These are phyloP conservation scores for Daboia siamensis DNA, from an alignment of 2,113 vertebrate genomes.

Conservation along the genomic window DNA sequence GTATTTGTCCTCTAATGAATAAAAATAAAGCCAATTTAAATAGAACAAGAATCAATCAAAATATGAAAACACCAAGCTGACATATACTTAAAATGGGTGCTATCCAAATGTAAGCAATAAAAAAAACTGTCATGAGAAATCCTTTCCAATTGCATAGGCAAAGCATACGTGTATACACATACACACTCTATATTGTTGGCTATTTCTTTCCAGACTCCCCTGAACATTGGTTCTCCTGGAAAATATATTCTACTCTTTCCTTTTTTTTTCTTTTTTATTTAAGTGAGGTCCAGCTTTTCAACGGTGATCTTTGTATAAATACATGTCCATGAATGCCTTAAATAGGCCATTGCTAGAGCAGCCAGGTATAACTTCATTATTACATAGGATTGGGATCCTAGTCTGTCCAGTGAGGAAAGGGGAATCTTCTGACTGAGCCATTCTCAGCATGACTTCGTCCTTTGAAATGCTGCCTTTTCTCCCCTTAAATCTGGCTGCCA, in stretches of 20 bases:
- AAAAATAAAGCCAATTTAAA: background rate
- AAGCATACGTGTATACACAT: background rate
- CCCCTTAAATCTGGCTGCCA: constrained; percentile 24
- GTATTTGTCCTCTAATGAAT: background rate
- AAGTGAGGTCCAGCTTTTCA: constrained; percentile 20
- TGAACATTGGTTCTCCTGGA: background rate
- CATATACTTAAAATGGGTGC: background rate
- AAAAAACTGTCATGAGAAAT: constrained; percentile 20
- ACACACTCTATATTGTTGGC: background rate
- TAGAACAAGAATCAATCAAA: background rate
- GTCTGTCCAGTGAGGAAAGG: constrained; percentile 30
- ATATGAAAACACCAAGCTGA: background rate
- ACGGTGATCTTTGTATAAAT: constrained; percentile 10
- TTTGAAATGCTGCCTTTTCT: constrained; percentile 51
- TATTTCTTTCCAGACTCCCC: background rate
- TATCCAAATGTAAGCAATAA: background rate
- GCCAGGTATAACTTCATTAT: background rate
- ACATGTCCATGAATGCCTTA: background rate
- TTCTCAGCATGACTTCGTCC: constrained; percentile 12
- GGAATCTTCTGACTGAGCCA: constrained; percentile 14
- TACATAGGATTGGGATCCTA: background rate
- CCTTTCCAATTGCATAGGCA: constrained; percentile 24
- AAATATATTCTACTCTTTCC: background rate
- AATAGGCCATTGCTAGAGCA: constrained; percentile 30
- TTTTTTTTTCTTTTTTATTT: constrained; percentile 15